Base-by-base conservation (phyloP, 2,113 vertebrate species). In the Pterocles gutturalis region DNA sequence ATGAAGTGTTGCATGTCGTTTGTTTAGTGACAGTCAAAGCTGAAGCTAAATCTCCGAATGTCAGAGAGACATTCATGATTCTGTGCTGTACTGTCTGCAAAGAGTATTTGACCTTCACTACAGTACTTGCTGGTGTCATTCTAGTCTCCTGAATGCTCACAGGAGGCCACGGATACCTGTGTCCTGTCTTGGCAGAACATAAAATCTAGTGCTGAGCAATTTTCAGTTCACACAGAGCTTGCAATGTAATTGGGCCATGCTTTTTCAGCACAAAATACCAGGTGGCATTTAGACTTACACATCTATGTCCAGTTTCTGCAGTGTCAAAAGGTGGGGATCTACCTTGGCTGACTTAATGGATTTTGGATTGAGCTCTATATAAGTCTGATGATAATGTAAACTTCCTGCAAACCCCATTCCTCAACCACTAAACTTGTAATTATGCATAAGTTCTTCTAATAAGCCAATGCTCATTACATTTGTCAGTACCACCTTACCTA, bases 101-200 rank as follows among this genome's bases (percentile, higher is more conserved):
- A 96, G 95, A 91, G 22, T 46, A 24, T 88, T 96, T 97, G 92
- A 95, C 96, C 96, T 97, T 97, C 94, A 82, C 46, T 57, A 3
- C 2, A 3, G 38, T 65, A 71, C 69, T 96, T 96, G 94, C 97
- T 97, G 70, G 97, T 94, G 95, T 90, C 94, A 69, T 82, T 82
- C 65, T 72, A 67, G 38, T 95, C 80, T 92, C 58, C 51, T 61
- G 81, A 91, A 96, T 91, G 65, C 95, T 92, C 94, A 95, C 3
- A 92, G 89, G 83, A 90, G 61, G 48, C 51, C 69, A 81, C 43
- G 22, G 38, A 67, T 72, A 96, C 65, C 83, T 81, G 28, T 90
- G 87, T 78, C 61, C 77, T 60, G 21, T 87, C 93, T 94, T 71
- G 77, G 73, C 48, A 95, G 83, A 94, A 67, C 76, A 34, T 43